Evolutionary conservation across 2,113 vertebrate genomes (phyloP), one percentile per base, ranked within the genome.

Genomic region (Tyrannus savana): DNA sequence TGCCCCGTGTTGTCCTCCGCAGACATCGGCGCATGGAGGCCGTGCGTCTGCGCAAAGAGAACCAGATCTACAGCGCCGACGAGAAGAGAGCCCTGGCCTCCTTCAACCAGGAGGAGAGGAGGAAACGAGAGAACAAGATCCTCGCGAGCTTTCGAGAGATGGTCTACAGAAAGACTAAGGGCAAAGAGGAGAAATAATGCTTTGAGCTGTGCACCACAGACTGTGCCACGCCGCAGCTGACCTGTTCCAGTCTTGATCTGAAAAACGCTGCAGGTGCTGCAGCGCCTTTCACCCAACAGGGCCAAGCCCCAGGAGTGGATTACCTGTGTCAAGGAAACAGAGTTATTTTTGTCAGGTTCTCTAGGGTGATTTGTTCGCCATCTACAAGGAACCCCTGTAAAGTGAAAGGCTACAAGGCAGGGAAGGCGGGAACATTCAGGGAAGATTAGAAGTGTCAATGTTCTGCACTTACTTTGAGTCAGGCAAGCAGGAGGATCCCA

Each of bases 1-100:
- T 15, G 2, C 14, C 2, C 63, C 9, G 7, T 68, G 64, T 42
- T 76, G 12, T 71, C 33, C 47, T 86, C 71, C 10, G 1, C 95
- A 99, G 99, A 88, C 99, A 99, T 95, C 99, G 99, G 5, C 99
- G 99, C 92, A 99, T 99, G 99, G 99, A 99, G 90, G 99, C 99
- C 8, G 99, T 99, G 97, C 99, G 99, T 97, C 98, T 99, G 97
- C 99, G 99, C 52, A 99, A 99, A 87, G 99, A 99, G 95, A 99
- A 99, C 98, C 99, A 99, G 98, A 99, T 99, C 84, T 99, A 99
- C 97, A 99, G 99, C 6, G 99, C 99, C 0, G 99, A 99, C 42
- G 99, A 99, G 28, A 99, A 99, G 98, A 98, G 99, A 97, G 99
- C 99, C 16, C 98, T 99, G 78, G 99, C 99, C 0, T 99, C 99